A percentile compares a stretch with the other conserved stretches of the same genome.
Conservation (phyloP, 2,888 invertebrate genomes). For the Stenotaenia linearis region DNA sequence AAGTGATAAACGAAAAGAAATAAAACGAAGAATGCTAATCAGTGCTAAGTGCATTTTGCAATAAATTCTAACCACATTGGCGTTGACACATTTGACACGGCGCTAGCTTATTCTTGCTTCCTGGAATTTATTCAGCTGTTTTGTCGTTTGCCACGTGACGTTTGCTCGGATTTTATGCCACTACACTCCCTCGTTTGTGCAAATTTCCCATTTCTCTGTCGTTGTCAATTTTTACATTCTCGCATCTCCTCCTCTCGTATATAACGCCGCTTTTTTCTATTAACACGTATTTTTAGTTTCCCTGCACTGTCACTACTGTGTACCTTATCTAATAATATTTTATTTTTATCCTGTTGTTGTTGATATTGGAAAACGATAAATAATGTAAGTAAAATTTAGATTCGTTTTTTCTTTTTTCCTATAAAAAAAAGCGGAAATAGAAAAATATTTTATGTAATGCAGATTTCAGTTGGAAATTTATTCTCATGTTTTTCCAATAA, state of each 20-base stretch:
- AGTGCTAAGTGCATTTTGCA: constrained; percentile 26
- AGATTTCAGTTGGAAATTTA: background rate
- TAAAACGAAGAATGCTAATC: constrained; percentile 21
- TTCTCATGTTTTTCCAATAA: background rate
- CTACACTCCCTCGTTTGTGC: background rate
- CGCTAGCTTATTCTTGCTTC: background rate
- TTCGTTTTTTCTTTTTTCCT: background rate
- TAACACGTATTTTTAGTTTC: background rate
- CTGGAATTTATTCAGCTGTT: constrained; percentile 16
- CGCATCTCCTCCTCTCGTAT: background rate
- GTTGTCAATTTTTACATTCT: background rate
- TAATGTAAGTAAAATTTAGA: background rate
- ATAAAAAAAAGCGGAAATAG: background rate
- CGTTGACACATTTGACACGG: constrained; percentile 4
- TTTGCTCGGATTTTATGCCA: background rate
- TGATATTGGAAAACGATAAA: constrained; percentile 24
- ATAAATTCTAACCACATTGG: background rate
- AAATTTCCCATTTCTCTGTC: background rate
- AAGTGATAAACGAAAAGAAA: background rate
- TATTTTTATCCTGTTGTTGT: constrained; percentile 3
- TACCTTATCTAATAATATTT: constrained; percentile 6
- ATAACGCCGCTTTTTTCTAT: background rate
- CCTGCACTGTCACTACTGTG: background rate
- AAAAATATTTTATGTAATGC: constrained; percentile 14
- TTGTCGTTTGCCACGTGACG: background rate